phyloP scores from a whole-genome alignment of 2,888 invertebrate species.

The Xestia rhomboidea region DNA sequence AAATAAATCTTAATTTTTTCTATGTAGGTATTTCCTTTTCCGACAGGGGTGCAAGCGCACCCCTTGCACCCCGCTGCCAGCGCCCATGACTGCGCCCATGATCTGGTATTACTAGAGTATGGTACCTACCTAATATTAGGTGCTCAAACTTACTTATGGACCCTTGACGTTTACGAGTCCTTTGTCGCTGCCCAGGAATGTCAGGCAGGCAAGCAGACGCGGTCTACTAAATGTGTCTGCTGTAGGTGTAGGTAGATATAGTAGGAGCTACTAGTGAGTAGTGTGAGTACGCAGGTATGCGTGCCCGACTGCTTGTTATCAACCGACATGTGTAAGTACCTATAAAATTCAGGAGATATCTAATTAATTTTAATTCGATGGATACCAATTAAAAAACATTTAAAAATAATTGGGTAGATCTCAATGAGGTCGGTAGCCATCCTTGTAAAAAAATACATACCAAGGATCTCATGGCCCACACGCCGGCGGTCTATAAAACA shows the following conservation, averaged over 20 bases:
- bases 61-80: too few relatives aligned
- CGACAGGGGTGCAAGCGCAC: too few relatives aligned
- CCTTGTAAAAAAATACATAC: constrained; percentile 29
- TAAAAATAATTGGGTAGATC: constrained; percentile 48
- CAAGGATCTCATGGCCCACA: constrained; percentile 54
- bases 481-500: constrained; percentile 66
- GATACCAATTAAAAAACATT: constrained; percentile 48
- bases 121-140: background rate
- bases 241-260: background rate
- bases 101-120: background rate
- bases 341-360: constrained; percentile 31
- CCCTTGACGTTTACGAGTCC: background rate
- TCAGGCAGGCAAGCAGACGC: background rate
- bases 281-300: background rate
- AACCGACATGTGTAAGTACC: constrained; percentile 46
- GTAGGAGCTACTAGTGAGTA: background rate
- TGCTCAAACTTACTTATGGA: too few relatives aligned
- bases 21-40: too few relatives aligned
- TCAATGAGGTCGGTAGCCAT: constrained; percentile 33
- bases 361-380: constrained; percentile 51
- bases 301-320: constrained; percentile 25
- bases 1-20: too few relatives aligned
- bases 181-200: background rate
- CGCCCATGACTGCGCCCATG: too few relatives aligned
- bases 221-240: background rate